A percentile compares a stretch with the other conserved stretches of the same genome.
phyloP scores from a whole-genome alignment of 2,888 invertebrate species.

The Drosophila prostipennis region DNA sequence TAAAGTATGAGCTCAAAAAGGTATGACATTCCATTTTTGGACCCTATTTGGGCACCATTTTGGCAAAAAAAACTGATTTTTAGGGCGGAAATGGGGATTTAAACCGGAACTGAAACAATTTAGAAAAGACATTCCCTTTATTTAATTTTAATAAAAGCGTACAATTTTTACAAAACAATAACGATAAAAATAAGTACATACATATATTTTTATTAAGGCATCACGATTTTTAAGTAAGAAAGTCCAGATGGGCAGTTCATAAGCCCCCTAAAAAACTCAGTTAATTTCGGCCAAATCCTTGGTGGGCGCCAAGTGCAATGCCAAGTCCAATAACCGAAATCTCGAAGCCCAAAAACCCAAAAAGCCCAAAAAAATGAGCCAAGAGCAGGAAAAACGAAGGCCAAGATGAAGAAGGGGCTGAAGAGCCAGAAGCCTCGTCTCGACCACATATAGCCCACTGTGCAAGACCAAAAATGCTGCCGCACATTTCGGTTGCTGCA shows the following conservation, averaged over 20 bases:
- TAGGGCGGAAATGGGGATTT: too few species aligned
- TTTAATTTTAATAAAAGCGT: too few species aligned
- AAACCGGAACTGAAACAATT: too few species aligned
- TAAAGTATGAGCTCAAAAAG: too few species aligned
- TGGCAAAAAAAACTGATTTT: too few species aligned
- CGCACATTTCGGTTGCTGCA: constrained; percentile 81
- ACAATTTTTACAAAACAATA: too few species aligned
- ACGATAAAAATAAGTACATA: too few species aligned
- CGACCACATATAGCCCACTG: constrained; percentile 77
- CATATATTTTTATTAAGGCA: too few species aligned
- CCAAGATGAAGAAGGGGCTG: neutral
- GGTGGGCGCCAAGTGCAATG: constrained; percentile 20
- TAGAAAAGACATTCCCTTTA: too few species aligned
- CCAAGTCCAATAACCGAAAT: constrained; percentile 50
- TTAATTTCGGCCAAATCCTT: neutral
- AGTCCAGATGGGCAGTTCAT: neutral
- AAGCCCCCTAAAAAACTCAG: neutral
- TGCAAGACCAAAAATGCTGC: constrained; percentile 80
- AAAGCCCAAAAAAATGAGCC: neutral
- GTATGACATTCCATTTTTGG: neutral
- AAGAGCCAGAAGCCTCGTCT: constrained; percentile 23
- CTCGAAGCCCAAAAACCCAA: neutral
- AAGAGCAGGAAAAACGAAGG: constrained; percentile 4
- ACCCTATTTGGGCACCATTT: too few species aligned
- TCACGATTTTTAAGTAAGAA: too few species aligned